Evolutionary conservation across 2,888 invertebrate genomes (phyloP), one percentile per base, ranked within the genome.

Genomic region (Alloplasta piceator): DNA sequence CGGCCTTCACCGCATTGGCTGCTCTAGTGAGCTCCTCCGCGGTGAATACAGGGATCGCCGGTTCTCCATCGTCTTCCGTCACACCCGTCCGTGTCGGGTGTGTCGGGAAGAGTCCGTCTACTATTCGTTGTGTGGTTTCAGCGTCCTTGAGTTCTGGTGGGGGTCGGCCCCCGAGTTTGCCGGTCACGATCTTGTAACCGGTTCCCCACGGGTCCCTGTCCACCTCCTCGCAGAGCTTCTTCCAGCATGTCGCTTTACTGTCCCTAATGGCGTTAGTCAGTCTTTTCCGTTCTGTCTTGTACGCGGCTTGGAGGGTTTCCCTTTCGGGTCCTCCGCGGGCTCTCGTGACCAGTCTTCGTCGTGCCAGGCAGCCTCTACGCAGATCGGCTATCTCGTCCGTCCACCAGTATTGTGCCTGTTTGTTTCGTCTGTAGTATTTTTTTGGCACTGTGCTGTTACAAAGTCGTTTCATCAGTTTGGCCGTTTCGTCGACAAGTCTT

Each of bases 331-430:
- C 64, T 0, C 63, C 77, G 7, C 55, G 10, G 0, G 78, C 72
- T 36, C 83, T 63, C 39, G 82, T 76, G 0, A 74, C 83, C 1
- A 39, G 41, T 67, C 84, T 63, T 64, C 83, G 26, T 0, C 16
- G 26, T 52, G 67, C 55, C 7, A 82, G 67, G 10, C 84, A 85
- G 6, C 4, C 48, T 56, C 52, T 80, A 5, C 85, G 50, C 9
- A 85, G 82, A 4, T 79, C 83, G 6, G 83, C 82, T 26, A 85
- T 86, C 26, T 85, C 83, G 6, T 67, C 64, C 50, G 79, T 85
- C 87, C 86, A 86, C 86, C 85, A 85, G 73, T 85, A 83, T 2
- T 78, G 83, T 36, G 83, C 75, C 16, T 61, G 77, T 60, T 63
- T 77, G 36, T 61, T n/a, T 5, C 61, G 61, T 67, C 9, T 36